Evolutionary conservation across 2,113 vertebrate genomes (phyloP).

Genomic region (Zosterops borbonicus): DNA sequence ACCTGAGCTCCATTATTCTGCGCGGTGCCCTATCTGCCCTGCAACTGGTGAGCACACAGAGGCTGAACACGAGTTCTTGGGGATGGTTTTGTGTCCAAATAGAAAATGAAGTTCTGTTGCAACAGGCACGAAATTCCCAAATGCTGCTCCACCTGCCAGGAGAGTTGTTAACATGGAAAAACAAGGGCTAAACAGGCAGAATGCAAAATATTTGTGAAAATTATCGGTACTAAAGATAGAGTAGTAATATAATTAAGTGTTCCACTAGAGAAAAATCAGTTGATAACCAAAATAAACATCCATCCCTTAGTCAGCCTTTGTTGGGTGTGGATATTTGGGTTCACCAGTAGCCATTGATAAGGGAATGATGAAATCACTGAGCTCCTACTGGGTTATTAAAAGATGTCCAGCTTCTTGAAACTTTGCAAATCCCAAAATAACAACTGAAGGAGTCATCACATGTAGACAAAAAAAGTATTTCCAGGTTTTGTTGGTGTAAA

Average conservation of each 20-base stretch:
- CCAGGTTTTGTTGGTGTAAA: neutral
- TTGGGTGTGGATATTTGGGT: neutral
- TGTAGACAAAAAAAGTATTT: neutral
- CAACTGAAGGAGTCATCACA: neutral
- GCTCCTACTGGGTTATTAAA: neutral
- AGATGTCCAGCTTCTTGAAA: neutral
- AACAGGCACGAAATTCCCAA: neutral
- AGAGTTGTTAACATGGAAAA: neutral
- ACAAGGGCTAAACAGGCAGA: neutral
- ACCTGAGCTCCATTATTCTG: neutral
- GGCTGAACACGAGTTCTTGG: neutral
- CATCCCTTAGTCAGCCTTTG: neutral
- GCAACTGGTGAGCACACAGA: neutral
- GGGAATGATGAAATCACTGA: neutral
- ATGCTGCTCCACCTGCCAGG: neutral
- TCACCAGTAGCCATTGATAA: neutral
- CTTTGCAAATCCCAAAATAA: neutral
- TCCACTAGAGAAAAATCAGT: neutral
- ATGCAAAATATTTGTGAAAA: neutral
- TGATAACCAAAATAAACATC: neutral
- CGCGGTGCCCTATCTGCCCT: neutral
- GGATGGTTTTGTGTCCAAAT: neutral
- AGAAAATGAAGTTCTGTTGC: neutral
- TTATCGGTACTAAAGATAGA: neutral
- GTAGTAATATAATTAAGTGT: neutral